Percentiles rank a stretch among this genome's conserved stretches.
These are phyloP conservation scores for Spodoptera frugiperda DNA, from an alignment of 1,140 invertebrate genomes.

Conservation along the genomic window DNA sequence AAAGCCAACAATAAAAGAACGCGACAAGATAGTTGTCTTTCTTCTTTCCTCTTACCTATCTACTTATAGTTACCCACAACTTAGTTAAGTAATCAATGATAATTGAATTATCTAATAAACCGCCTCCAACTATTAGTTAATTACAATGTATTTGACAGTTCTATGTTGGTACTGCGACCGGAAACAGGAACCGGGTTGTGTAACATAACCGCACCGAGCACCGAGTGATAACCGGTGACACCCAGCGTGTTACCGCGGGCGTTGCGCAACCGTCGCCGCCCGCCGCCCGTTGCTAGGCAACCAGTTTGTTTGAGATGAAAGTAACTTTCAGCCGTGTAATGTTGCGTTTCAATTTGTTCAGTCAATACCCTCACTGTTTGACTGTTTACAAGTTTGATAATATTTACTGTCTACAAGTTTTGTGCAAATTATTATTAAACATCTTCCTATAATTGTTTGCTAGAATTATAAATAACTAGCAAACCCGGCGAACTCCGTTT, in stretches of 20 bases:
- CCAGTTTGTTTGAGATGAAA: conserved; percentile 12
- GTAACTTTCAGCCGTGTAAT: conserved; percentile 9
- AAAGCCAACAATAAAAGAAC: too few species aligned
- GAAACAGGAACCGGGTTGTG: conserved; percentile 25
- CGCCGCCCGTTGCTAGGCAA: not conserved
- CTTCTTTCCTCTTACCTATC: too few species aligned
- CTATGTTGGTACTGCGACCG: not conserved
- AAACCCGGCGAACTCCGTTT: too few species aligned
- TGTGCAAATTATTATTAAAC: too few species aligned
- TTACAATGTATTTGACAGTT: not conserved
- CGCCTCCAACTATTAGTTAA: not conserved
- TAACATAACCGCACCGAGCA: conserved; percentile 7
- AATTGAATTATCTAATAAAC: not conserved
- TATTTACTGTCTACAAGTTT: not conserved
- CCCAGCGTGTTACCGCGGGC: not conserved
- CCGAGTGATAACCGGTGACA: conserved; percentile 23
- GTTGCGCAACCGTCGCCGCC: conserved; percentile 20
- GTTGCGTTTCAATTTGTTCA: not conserved
- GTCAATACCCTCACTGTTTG: not conserved
- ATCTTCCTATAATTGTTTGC: too few species aligned
- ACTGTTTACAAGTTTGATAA: not conserved
- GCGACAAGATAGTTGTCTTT: too few species aligned
- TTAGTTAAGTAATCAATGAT: not conserved
- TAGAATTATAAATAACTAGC: too few species aligned
- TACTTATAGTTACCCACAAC: too few species aligned